phyloP scores from a whole-genome alignment of 2,113 vertebrate genomes.

The Anolis sagrei region DNA sequence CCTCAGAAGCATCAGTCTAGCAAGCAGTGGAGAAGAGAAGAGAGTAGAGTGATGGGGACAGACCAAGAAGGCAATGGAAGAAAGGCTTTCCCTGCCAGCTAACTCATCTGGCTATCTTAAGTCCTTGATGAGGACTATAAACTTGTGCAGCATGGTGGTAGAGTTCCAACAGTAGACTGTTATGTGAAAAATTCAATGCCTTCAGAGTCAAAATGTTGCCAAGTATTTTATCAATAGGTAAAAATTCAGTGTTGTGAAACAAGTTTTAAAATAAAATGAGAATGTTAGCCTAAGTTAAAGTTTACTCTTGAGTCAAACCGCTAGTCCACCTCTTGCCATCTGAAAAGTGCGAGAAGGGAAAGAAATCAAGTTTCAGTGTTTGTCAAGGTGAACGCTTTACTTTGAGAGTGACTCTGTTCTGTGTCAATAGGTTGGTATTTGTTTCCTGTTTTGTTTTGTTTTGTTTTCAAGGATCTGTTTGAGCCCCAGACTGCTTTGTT shows the following conservation, averaged over 20 bases:
- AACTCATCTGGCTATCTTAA: no score
- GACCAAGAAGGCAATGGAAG: no score
- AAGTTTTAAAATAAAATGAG: neutral
- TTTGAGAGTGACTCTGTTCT: neutral
- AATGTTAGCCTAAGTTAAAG: neutral
- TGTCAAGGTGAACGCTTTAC: neutral
- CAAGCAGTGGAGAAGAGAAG: no score
- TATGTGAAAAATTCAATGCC: neutral
- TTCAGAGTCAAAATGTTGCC: neutral
- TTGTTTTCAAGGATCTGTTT: conserved; percentile 91
- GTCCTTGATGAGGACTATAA: no score
- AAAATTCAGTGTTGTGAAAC: neutral
- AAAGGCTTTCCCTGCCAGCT: no score
- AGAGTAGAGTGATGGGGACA: no score
- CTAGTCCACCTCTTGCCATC: neutral
- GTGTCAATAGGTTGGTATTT: conserved; percentile 65
- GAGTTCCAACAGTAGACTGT: neutral
- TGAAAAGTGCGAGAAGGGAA: neutral
- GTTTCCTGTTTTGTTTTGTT: conserved; percentile 69
- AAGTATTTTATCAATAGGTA: neutral
- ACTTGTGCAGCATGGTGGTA: no score
- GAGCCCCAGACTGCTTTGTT: conserved; percentile 96
- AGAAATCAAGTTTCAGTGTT: neutral
- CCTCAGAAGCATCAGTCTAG: no score
- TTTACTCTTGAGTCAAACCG: neutral